A percentile compares a stretch with the other conserved stretches of the same genome.
phyloP scores from a whole-genome alignment of 2,113 vertebrate genomes.

The Alectura lathami region DNA sequence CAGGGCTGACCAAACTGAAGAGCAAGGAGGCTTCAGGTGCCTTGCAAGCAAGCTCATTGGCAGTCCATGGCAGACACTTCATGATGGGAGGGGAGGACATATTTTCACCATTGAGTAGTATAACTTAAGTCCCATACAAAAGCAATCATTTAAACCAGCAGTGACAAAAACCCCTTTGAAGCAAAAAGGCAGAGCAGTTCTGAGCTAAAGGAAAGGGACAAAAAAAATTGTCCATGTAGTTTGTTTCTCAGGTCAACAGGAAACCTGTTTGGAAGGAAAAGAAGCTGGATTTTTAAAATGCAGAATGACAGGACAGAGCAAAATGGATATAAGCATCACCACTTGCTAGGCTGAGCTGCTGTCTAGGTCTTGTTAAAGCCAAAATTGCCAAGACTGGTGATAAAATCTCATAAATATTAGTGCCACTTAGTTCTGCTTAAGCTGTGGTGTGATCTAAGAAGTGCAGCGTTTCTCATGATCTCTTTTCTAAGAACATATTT shows the following conservation, averaged over 20 bases:
- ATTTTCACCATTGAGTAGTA: neutral
- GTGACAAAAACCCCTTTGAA: neutral
- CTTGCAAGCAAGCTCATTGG: neutral
- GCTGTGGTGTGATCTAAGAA: neutral
- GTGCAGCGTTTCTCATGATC: neutral
- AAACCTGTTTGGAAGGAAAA: neutral
- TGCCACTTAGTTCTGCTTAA: neutral
- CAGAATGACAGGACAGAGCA: neutral
- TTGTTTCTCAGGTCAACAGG: neutral
- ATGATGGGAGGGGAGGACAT: neutral
- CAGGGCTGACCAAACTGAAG: neutral
- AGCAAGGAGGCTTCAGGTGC: neutral
- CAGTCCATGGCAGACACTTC: neutral
- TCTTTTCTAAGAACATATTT: neutral
- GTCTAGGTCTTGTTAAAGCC: neutral
- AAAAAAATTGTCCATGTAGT: neutral
- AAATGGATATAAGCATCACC: neutral
- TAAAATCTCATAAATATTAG: neutral
- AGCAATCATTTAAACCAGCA: neutral
- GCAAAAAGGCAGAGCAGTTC: neutral
- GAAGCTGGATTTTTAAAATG: neutral
- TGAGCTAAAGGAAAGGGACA: neutral
- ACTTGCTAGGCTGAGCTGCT: neutral
- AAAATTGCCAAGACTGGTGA: neutral
- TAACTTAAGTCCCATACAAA: neutral